Evolutionary conservation across 2,888 invertebrate genomes (phyloP), one percentile per base, ranked within the genome.

Genomic region (Aspidiotus destructor): DNA sequence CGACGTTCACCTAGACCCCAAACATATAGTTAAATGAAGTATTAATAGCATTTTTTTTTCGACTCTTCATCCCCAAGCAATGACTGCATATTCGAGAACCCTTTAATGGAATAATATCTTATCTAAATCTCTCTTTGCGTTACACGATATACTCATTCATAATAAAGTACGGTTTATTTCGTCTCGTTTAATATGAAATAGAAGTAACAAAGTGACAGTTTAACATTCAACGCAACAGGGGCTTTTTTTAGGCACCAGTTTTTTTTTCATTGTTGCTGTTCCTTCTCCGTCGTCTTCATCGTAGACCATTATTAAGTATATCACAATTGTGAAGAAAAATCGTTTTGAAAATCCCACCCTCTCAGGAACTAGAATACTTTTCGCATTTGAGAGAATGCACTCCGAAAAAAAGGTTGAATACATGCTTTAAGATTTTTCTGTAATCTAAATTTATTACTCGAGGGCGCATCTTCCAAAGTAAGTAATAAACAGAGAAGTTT

Each of bases 41-140:
- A 48, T 48, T 48, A 48, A 48, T 48, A 48, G 48, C 48, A 48
- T 13, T 48, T 48, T 48, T 48, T 48, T 48, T 48, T 6, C 48
- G 48, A 48, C 48, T 48, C 48, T 48, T 48, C 48, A 48, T 48
- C 48, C 48, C 48, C n/a, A 11, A 48, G 48, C n/a, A n/a, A 11
- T n/a, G 10, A 48, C n/a, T 48, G 10, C n/a, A 6, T n/a, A 48
- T 48, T 48, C 48, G 60, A 58, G 58, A 67, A 42, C 67, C 67
- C 60, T 67, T 67, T 67, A 67, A 57, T 67, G 67, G 48, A 58
- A 67, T 67, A 67, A 67, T 67, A 58, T 67, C 63, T 65, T 67
- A 67, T 67, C 67, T 65, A 65, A 58, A 60, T 67, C 67, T 65
- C 41, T 65, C n/a, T 44, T 28, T 44, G 67, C 40, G 60, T 67